phyloP scores from a whole-genome alignment of 2,797 vertebrate species.

The Clarias pachynema region DNA sequence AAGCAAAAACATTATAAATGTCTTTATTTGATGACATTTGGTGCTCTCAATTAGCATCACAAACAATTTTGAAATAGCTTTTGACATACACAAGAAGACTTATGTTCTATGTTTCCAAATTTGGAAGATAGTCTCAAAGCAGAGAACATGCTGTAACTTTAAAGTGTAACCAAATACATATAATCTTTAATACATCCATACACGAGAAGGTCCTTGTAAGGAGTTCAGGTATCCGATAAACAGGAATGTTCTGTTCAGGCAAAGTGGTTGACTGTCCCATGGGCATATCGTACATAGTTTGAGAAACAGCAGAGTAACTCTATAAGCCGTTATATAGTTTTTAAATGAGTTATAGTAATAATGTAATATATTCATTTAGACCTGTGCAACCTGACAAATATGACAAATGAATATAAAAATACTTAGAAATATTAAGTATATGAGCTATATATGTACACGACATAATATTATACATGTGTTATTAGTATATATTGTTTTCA shows the following conservation, averaged over 20 bases:
- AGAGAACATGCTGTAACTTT: not conserved
- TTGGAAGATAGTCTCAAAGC: constrained; percentile 12
- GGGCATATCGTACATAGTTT: not conserved
- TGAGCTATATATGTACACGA: not conserved
- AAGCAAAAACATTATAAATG: constrained; percentile 51
- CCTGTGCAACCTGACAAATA: no score
- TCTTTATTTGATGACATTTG: constrained; percentile 45
- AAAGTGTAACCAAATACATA: not conserved
- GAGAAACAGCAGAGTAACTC: not conserved
- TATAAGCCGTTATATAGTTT: not conserved
- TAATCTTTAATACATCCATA: not conserved
- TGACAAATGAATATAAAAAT: no score
- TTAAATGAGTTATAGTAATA: not conserved
- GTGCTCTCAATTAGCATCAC: constrained; percentile 52
- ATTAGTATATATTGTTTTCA: not conserved
- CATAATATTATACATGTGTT: not conserved
- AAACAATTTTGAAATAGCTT: constrained; percentile 48
- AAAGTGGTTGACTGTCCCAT: not conserved
- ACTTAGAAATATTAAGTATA: not conserved
- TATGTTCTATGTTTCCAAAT: constrained; percentile 25
- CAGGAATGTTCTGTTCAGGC: not conserved
- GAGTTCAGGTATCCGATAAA: constrained; percentile 1
- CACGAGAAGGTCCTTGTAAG: not conserved
- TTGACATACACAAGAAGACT: constrained; percentile 65
- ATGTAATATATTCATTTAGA: not conserved